These are phyloP conservation scores for Neostethus bicornis DNA, from an alignment of 2,797 vertebrate species.

Conservation along the genomic window DNA sequence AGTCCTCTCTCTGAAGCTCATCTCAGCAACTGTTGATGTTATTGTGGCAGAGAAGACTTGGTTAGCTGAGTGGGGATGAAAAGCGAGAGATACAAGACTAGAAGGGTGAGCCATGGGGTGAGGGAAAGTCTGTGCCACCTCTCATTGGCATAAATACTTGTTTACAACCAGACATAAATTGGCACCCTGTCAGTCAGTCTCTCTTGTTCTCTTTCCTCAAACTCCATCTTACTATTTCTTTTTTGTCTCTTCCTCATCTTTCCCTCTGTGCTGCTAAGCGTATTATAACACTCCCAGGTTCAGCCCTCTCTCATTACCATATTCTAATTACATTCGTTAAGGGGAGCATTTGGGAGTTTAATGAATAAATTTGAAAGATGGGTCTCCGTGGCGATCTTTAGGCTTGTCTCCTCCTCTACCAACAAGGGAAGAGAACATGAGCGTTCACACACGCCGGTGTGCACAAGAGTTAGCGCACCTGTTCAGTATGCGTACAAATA, in stretches of 20 bases:
- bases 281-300: slow-evolving; percentile 82
- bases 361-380: slow-evolving; percentile 82
- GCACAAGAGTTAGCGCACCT: slow-evolving; percentile 32
- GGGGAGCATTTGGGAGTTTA: slow-evolving; percentile 80
- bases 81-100: slow-evolving; percentile 18
- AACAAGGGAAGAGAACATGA: slow-evolving; percentile 41
- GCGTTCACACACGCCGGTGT: slow-evolving; percentile 15
- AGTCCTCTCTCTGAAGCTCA: slow-evolving; percentile 56
- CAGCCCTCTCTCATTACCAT: slow-evolving; percentile 84
- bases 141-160: slow-evolving; percentile 78
- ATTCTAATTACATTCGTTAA: slow-evolving; percentile 85
- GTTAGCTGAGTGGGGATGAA: slow-evolving; percentile 46
- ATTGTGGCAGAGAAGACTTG: slow-evolving; percentile 63
- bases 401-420: slow-evolving; percentile 70
- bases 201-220: slow-evolving; percentile 66
- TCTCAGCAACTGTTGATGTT: slow-evolving; percentile 61
- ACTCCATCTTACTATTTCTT: slow-evolving; percentile 60
- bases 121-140: slow-evolving; percentile 69
- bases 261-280: slow-evolving; percentile 73
- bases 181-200: slow-evolving; percentile 81
- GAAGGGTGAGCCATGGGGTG: slow-evolving; percentile 7
- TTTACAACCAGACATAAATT: slow-evolving; percentile 82
- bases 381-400: slow-evolving; percentile 75
- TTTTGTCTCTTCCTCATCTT: slow-evolving; percentile 40
- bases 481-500: slow-evolving; percentile 48